Evolutionary conservation across 23 tunicate species (phyloP).

Genomic region (Trididemnum miniatum): DNA sequence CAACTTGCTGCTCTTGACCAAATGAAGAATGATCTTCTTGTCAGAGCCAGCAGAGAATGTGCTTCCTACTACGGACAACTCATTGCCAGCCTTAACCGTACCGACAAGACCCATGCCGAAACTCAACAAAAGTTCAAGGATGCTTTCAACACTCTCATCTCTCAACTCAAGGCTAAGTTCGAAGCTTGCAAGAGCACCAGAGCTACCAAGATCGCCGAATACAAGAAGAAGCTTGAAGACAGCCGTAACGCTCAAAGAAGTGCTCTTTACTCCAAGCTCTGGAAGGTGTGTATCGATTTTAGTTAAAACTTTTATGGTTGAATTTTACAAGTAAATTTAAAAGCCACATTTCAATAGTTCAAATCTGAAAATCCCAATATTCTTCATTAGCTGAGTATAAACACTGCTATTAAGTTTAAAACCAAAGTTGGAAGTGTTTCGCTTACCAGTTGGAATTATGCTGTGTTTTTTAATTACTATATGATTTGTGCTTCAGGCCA

Average conservation of each 20-base stretch:
- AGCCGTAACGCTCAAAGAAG: slow-evolving; percentile 2
- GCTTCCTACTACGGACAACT: slow-evolving; percentile 12
- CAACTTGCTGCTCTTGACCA: not conserved
- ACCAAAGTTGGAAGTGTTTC: too few relatives aligned
- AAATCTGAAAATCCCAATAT: too few relatives aligned
- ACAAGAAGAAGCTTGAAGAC: slow-evolving; percentile 48
- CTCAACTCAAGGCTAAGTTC: not conserved
- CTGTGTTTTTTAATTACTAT: not conserved
- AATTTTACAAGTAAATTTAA: too few relatives aligned
- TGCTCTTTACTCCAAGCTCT: not conserved
- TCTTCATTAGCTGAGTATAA: too few relatives aligned
- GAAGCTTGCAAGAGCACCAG: slow-evolving; percentile 30
- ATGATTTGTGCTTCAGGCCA: slow-evolving; percentile 20
- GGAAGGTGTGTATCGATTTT: not conserved
- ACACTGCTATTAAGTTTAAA: too few relatives aligned
- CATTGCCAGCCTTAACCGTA: not conserved
- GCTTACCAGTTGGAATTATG: not conserved
- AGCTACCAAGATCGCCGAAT: slow-evolving; percentile 17
- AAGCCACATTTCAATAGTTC: too few relatives aligned
- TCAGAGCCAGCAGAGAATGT: slow-evolving; percentile 18
- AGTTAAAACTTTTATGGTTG: too few relatives aligned
- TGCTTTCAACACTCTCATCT: slow-evolving; percentile 14
- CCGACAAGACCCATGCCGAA: slow-evolving; percentile 1
- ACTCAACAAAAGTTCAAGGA: slow-evolving; percentile 8
- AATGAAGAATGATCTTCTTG: slow-evolving; percentile 12